Conservation (phyloP, 2,113 vertebrate species). For the Asarcornis scutulata region DNA sequence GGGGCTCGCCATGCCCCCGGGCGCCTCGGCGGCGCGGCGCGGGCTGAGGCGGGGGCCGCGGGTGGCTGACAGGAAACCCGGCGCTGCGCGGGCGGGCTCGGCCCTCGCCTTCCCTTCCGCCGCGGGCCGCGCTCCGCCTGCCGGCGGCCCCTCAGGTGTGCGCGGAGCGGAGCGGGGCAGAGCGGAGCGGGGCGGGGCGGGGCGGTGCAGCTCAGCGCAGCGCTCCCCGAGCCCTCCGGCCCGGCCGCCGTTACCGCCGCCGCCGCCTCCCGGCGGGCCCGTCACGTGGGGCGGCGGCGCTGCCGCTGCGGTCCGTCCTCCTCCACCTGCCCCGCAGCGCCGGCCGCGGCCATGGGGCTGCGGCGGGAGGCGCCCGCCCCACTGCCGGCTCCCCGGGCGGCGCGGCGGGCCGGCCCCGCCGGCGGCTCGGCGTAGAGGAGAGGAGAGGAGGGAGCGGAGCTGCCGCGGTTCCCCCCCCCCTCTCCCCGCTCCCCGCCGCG, state of each 20-base stretch:
- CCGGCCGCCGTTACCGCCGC: conserved; percentile 15
- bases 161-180: background rate
- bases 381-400: background rate
- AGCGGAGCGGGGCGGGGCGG: background rate
- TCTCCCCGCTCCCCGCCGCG: background rate
- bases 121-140: background rate
- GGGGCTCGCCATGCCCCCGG: background rate
- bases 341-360: background rate
- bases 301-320: background rate
- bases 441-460: background rate
- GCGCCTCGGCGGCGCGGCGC: background rate
- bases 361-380: background rate
- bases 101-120: background rate
- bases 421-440: background rate
- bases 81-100: background rate
- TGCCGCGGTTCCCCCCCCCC: too few species aligned
- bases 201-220: background rate
- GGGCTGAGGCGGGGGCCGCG: background rate
- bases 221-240: background rate
- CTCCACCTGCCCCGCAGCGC: background rate
- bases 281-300: background rate
- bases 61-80: background rate
- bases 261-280: background rate
- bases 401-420: background rate
- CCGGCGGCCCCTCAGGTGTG: background rate